Conservation (phyloP, 2,888 invertebrate species). For the Eurytoma californica region DNA sequence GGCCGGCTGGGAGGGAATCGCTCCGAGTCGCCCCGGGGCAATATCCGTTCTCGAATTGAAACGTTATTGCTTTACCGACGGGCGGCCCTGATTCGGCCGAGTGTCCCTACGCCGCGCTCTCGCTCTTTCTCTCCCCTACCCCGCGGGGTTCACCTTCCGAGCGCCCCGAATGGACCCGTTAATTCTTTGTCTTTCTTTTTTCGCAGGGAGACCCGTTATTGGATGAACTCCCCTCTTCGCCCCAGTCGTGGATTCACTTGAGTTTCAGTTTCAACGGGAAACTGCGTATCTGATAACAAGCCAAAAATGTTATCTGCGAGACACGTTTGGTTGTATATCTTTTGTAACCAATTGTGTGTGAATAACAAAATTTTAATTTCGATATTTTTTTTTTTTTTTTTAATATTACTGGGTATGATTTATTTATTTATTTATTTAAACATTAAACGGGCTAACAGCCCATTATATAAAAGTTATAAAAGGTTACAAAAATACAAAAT, state of each 20-base stretch:
- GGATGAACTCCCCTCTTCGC: background rate
- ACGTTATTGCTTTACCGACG: slow-evolving; percentile 72
- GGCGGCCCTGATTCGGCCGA: slow-evolving; percentile 63
- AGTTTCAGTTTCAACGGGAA: background rate
- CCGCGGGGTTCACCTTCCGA: slow-evolving; percentile 2
- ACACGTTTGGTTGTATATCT: background rate
- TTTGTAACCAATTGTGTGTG: background rate
- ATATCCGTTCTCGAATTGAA: slow-evolving; percentile 74
- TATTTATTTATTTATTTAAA: too few relatives aligned
- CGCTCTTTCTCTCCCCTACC: background rate
- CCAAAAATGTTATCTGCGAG: too few relatives aligned
- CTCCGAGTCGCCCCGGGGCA: slow-evolving; percentile 63
- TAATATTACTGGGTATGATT: too few relatives aligned
- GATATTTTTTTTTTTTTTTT: too few relatives aligned
- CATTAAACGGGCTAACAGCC: too few relatives aligned
- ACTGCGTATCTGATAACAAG: too few relatives aligned
- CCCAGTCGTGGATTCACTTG: background rate
- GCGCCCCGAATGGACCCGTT: slow-evolving; percentile 10
- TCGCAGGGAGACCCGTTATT: slow-evolving; percentile 1
- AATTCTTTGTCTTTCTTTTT: background rate
- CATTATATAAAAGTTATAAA: too few relatives aligned
- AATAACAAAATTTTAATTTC: background rate
- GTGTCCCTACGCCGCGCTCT: slow-evolving; percentile 6
- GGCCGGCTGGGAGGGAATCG: slow-evolving; percentile 31
- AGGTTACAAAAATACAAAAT: too few relatives aligned